Percentiles rank a stretch among this genome's conserved stretches.
phyloP scores from a whole-genome alignment of 1,140 invertebrate species.

The Drosophila parabipectinata region DNA sequence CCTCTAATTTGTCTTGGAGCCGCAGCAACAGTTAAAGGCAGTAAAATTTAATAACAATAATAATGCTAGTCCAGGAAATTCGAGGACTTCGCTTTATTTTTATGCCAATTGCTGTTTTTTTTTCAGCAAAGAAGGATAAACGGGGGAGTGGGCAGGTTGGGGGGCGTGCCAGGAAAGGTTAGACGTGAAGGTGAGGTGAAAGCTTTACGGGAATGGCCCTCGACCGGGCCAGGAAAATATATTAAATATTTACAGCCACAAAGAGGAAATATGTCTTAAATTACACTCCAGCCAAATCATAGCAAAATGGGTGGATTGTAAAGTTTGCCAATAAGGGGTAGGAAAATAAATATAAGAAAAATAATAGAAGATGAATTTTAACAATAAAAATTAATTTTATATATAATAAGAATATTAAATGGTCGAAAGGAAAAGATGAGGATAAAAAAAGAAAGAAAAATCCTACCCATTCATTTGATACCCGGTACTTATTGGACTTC shows the following conservation, averaged over 20 bases:
- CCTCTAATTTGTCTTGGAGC: conserved; percentile 55
- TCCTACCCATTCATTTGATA: too few species aligned
- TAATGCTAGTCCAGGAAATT: conserved; percentile 64
- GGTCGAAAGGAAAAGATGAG: too few species aligned
- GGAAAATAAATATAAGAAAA: not conserved
- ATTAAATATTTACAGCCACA: conserved; percentile 78
- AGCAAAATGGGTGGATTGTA: not conserved
- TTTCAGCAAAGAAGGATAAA: not conserved
- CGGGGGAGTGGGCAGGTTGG: not conserved
- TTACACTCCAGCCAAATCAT: conserved; percentile 43
- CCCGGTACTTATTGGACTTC: too few species aligned
- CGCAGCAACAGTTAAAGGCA: conserved; percentile 73
- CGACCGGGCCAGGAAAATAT: conserved; percentile 30
- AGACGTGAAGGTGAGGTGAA: conserved; percentile 11
- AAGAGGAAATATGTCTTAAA: conserved; percentile 65
- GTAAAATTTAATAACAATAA: conserved; percentile 82
- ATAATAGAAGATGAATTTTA: not conserved
- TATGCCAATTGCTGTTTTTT: conserved; percentile 41
- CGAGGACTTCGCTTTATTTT: conserved; percentile 64
- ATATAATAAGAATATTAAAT: too few species aligned
- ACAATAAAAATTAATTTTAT: not conserved
- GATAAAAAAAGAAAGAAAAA: too few species aligned
- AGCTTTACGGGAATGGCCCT: conserved; percentile 65
- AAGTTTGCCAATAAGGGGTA: not conserved
- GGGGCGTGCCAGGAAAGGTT: conserved; percentile 5